phyloP scores from a whole-genome alignment of 2,888 invertebrate genomes.

The Willowsia nigromaculata region DNA sequence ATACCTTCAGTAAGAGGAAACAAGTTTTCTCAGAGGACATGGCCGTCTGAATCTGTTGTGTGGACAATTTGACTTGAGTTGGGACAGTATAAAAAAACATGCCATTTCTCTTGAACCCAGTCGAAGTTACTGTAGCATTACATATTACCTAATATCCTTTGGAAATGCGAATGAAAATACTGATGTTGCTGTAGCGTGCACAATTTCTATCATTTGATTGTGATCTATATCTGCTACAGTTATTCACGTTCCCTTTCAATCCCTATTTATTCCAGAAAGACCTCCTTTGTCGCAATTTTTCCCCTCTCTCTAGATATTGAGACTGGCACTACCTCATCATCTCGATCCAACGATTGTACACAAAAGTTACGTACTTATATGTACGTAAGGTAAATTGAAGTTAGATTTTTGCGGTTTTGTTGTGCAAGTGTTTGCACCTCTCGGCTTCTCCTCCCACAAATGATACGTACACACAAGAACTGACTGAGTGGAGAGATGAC shows the following conservation, averaged over 20 bases:
- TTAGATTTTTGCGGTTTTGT: background rate
- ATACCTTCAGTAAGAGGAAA: background rate
- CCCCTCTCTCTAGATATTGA: background rate
- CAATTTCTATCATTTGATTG: constrained; percentile 22
- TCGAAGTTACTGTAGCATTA: background rate
- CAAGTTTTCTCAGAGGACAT: background rate
- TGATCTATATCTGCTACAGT: background rate
- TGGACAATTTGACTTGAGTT: background rate
- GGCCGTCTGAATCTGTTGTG: background rate
- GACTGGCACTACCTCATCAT: background rate
- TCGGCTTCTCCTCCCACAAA: too few relatives aligned
- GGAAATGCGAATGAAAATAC: constrained; percentile 20
- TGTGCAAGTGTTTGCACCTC: background rate
- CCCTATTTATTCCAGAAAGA: constrained; percentile 28
- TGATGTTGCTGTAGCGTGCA: background rate
- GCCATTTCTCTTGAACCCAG: background rate
- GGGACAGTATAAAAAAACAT: background rate
- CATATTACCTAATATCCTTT: background rate
- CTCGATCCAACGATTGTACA: background rate
- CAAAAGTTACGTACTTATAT: background rate
- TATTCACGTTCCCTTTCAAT: constrained; percentile 3
- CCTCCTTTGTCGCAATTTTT: background rate
- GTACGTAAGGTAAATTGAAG: constrained; percentile 2
- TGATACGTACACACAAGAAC: background rate
- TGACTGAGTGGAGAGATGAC: constrained; percentile 9